Percentiles rank a stretch among this genome's conserved stretches.
Evolutionary conservation across 1,140 invertebrate species (phyloP).

Genomic region (Drosophila arawakana): DNA sequence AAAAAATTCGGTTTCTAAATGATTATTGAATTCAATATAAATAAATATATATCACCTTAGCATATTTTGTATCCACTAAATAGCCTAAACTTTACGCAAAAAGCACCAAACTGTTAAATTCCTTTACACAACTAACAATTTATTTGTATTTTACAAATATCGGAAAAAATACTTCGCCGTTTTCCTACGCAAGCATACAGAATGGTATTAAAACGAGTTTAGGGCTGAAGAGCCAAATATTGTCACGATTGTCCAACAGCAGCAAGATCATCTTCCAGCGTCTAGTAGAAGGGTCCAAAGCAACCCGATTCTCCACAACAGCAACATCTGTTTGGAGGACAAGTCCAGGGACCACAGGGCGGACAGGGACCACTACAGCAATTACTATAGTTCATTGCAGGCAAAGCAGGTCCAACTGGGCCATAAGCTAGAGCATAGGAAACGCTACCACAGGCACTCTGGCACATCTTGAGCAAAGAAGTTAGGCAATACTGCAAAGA

Average conservation of each 20-base stretch:
- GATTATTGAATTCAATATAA: too few species aligned
- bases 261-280: background rate
- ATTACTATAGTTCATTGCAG: conserved; percentile 65
- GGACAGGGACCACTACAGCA: conserved; percentile 67
- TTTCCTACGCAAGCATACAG: conserved; percentile 15
- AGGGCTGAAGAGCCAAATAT: background rate
- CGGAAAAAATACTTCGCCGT: conserved; percentile 33
- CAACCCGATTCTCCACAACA: conserved; percentile 59
- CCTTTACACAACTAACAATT: conserved; percentile 4
- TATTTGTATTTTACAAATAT: conserved; percentile 1
- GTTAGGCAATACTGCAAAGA: background rate
- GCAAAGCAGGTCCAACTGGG: conserved; percentile 65
- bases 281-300: conserved; percentile 67
- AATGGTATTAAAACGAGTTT: background rate
- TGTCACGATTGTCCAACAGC: background rate
- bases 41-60: too few species aligned
- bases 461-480: conserved; percentile 23
- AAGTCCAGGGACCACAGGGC: conserved; percentile 71
- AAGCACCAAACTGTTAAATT: background rate
- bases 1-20: too few species aligned
- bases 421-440: conserved; percentile 65
- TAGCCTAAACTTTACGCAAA: too few species aligned
- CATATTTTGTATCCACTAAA: too few species aligned
- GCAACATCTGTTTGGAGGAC: conserved; percentile 63
- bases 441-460: conserved; percentile 58